Evolutionary conservation across 2,888 invertebrate species (phyloP).

Genomic region (Drosophila nigricruria): DNA sequence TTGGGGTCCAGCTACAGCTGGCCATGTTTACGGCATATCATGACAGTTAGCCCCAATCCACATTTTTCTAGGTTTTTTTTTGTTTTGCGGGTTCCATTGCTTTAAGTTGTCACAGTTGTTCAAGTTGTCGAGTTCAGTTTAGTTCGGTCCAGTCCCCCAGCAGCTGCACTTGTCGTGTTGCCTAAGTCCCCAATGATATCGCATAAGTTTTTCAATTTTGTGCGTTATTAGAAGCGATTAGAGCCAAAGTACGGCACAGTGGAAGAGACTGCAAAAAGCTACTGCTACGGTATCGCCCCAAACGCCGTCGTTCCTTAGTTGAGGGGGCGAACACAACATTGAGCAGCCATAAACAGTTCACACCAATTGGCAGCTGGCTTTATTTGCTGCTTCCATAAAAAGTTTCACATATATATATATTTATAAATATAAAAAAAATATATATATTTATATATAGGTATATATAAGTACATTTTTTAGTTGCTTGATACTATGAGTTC

Average conservation of each 20-base stretch:
- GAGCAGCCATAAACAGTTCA: slow-evolving; percentile 63
- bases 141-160: slow-evolving; percentile 50
- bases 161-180: slow-evolving; percentile 75
- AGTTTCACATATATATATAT: slow-evolving; percentile 8
- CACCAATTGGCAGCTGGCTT: slow-evolving; percentile 67
- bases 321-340: slow-evolving; percentile 28
- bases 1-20: slow-evolving; percentile 49
- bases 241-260: slow-evolving; percentile 54
- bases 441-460: not conserved
- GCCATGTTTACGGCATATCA: slow-evolving; percentile 79
- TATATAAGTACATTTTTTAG: not conserved
- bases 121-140: slow-evolving; percentile 76
- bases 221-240: slow-evolving; percentile 85
- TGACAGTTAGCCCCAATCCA: slow-evolving; percentile 55
- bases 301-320: not conserved
- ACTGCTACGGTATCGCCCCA: not conserved
- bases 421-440: not conserved
- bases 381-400: slow-evolving; percentile 49
- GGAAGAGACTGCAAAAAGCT: slow-evolving; percentile 18
- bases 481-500: not conserved
- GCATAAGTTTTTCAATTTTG: slow-evolving; percentile 84
- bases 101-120: slow-evolving; percentile 79
- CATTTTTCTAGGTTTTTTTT: slow-evolving; percentile 11
- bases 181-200: slow-evolving; percentile 80
- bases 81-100: slow-evolving; percentile 49